Evolutionary conservation across 2,888 invertebrate genomes (phyloP).

Genomic region (Sepioteuthis lessoniana): DNA sequence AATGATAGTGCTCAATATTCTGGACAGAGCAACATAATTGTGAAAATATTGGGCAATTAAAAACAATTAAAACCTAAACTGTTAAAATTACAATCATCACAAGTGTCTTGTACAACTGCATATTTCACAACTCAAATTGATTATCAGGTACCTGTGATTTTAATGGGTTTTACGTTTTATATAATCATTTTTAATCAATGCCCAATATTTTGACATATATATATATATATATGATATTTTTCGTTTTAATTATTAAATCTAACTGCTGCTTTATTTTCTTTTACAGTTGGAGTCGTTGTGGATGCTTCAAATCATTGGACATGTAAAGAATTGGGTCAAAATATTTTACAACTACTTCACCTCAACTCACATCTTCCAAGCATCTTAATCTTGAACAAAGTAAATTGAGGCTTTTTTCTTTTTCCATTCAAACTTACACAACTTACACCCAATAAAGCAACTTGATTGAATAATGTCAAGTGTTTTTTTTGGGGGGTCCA

Average conservation of each 20-base stretch:
- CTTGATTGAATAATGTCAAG: neutral
- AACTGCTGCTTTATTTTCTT: neutral
- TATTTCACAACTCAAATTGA: no score
- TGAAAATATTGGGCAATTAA: no score
- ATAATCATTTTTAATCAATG: no score
- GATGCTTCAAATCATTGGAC: conserved; percentile 85
- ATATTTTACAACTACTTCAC: conserved; percentile 83
- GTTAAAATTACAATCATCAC: no score
- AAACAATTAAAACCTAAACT: no score
- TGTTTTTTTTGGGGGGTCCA: neutral
- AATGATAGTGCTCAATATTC: no score
- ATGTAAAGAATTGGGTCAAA: conserved; percentile 82
- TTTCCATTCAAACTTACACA: neutral
- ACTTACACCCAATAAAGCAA: no score
- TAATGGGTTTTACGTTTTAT: no score
- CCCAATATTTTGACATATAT: neutral
- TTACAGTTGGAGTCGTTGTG: conserved; percentile 85
- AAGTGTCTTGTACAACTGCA: no score
- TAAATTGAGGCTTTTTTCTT: conserved; percentile 71
- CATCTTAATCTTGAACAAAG: conserved; percentile 92
- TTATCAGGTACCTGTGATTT: no score
- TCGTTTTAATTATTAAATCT: no score
- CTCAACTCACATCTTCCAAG: conserved; percentile 78
- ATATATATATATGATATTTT: neutral
- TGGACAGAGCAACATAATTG: no score